Base-by-base conservation (phyloP, 2,797 vertebrate genomes). In the Cirrhinus mrigala region DNA sequence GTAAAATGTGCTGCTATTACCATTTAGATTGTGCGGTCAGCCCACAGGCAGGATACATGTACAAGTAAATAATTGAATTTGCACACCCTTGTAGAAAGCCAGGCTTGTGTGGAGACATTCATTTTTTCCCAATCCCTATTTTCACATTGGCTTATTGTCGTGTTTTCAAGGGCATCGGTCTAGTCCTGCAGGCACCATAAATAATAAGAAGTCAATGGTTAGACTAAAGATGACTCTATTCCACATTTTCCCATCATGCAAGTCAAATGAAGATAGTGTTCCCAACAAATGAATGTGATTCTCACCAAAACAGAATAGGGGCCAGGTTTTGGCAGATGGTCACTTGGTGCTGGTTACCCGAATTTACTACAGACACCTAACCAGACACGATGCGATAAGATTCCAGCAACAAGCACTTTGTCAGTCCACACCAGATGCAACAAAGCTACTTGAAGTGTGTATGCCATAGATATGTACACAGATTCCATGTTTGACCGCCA, bases 61-160 rank as follows among this genome's bases (percentile, higher is more conserved):
- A 92, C 90, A 93, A 92, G 92, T 92, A 92, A 93, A 91, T 93
- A 92, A 94, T 91, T 92, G 90, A 92, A 93, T 92, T 91, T 92
- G 86, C 90, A 89, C 90, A 90, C 88, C 87, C 70, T 52, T 88
- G 71, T 81, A 80, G 82, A 89, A 90, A 84, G 58, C 81, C 58
- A 86, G 89, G 88, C 83, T 86, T 90, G 80, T 84, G 24, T 84
- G 87, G 77, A 90, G 91, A 90, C 85, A 69, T 87, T 84, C 84
- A 87, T 90, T 86, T 88, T 87, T 83, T 75, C 44, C 22, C 84
- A 85, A 83, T 89, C 90, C 84, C 84, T 80, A 88, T 92, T 91
- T 90, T 89, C 85, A 86, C 81, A 85, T 81, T 76, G 82, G 83
- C 79, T 69, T 62, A 73, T 85, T 91, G 88, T 88, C 81, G 82